These are phyloP conservation scores for Cerceris rybyensis DNA, from an alignment of 2,888 invertebrate species.

Conservation along the genomic window DNA sequence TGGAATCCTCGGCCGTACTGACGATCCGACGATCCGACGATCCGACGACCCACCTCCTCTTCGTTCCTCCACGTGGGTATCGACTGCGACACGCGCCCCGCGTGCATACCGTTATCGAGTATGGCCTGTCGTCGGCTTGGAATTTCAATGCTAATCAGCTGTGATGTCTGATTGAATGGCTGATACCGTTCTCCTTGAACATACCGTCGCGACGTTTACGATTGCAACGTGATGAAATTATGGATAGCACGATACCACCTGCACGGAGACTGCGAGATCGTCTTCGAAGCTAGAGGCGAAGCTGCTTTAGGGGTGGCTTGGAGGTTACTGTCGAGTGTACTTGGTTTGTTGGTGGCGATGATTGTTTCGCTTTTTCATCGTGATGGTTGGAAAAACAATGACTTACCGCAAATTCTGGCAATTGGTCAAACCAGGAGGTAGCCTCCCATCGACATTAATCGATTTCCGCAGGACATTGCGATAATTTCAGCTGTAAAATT, in stretches of 20 bases:
- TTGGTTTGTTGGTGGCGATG: too few species aligned
- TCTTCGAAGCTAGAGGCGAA: neutral
- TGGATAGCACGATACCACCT: neutral
- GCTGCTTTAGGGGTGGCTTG: neutral
- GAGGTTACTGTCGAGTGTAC: too few species aligned
- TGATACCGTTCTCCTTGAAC: constrained; percentile 47
- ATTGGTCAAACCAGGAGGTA: too few species aligned
- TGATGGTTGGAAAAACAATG: too few species aligned
- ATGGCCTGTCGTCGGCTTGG: constrained; percentile 47
- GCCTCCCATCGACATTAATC: too few species aligned
- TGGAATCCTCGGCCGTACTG: constrained; percentile 68
- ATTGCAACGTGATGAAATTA: neutral
- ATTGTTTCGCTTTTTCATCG: too few species aligned
- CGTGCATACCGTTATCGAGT: constrained; percentile 53
- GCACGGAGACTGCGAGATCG: too few species aligned
- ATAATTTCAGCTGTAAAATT: too few species aligned
- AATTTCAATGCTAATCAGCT: constrained; percentile 56
- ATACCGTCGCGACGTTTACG: constrained; percentile 1
- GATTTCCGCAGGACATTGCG: too few species aligned
- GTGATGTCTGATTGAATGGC: constrained; percentile 47
- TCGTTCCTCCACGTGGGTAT: constrained; percentile 11
- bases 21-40: constrained; percentile 51
- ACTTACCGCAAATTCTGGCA: too few species aligned
- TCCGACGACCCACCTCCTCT: constrained; percentile 3
- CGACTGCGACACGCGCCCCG: constrained; percentile 44